A percentile compares a stretch with the other conserved stretches of the same genome.
phyloP scores from a whole-genome alignment of 2,113 vertebrate genomes.

The Amblyopsis rosae region DNA sequence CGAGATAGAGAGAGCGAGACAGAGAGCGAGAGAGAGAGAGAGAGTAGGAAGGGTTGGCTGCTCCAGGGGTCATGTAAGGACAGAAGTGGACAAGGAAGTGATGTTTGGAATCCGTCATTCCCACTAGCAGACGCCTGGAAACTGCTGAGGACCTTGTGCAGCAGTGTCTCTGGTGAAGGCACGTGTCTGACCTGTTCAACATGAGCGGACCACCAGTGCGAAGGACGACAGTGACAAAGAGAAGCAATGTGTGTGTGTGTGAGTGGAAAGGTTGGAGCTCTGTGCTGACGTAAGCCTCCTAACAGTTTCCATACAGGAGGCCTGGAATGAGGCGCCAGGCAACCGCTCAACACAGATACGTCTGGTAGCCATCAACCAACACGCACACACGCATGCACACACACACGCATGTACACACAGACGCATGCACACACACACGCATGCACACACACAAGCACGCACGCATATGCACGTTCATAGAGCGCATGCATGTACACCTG shows the following conservation, averaged over 20 bases:
- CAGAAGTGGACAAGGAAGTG: conserved; percentile 66
- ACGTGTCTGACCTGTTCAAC: background rate
- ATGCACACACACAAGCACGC: conserved; percentile 1
- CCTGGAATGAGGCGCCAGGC: conserved; percentile 66
- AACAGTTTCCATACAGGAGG: conserved; percentile 77
- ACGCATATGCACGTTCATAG: background rate
- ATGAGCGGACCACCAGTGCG: background rate
- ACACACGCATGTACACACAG: background rate
- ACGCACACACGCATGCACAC: conserved; percentile 13
- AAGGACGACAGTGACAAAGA: background rate
- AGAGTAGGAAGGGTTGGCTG: conserved; percentile 13
- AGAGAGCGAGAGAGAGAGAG: conserved; percentile 28
- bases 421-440: conserved; percentile 10
- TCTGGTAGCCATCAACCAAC: conserved; percentile 74
- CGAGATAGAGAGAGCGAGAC: conserved; percentile 21
- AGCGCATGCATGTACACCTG: conserved; percentile 3
- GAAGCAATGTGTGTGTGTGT: background rate
- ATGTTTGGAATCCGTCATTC: conserved; percentile 67
- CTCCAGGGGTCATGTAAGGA: conserved; percentile 69
- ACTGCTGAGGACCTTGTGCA: conserved; percentile 49
- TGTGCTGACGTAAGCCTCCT: conserved; percentile 70
- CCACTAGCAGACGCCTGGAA: conserved; percentile 60
- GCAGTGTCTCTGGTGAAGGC: background rate
- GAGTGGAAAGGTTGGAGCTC: conserved; percentile 63
- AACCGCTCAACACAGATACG: conserved; percentile 52